These are phyloP conservation scores for Leptodactylus fuscus DNA, from an alignment of 2,113 vertebrate species.

Conservation along the genomic window DNA sequence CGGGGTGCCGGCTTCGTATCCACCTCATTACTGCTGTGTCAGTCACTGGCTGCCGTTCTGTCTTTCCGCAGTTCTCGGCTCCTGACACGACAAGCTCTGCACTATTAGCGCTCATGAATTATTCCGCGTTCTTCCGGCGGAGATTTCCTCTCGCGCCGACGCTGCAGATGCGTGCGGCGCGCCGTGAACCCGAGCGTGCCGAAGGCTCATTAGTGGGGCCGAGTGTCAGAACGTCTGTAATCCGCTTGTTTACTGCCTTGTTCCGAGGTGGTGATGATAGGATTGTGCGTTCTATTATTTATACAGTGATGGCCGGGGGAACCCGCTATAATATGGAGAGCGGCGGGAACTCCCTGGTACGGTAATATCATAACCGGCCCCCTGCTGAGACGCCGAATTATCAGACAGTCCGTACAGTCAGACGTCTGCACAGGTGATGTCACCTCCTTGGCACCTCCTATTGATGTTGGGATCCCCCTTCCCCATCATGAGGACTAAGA, in stretches of 20 bases:
- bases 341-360: no score
- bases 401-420: no score
- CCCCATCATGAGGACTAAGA: no score
- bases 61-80: background rate
- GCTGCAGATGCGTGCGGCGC: background rate
- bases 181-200: background rate
- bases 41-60: background rate
- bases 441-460: no score
- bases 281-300: background rate
- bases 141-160: background rate
- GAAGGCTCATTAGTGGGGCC: background rate
- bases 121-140: background rate
- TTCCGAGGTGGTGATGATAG: no score
- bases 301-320: background rate
- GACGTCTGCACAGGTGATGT: no score
- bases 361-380: no score
- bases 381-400: no score
- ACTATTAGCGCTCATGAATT: slow-evolving; percentile 4
- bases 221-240: background rate
- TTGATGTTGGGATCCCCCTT: no score
- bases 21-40: background rate
- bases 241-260: background rate
- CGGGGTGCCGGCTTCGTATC: background rate
- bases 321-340: background rate
- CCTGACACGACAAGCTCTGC: slow-evolving; percentile 9